These are phyloP conservation scores for Enteromius fasciolatus DNA, from an alignment of 2,797 vertebrate species.

Conservation along the genomic window DNA sequence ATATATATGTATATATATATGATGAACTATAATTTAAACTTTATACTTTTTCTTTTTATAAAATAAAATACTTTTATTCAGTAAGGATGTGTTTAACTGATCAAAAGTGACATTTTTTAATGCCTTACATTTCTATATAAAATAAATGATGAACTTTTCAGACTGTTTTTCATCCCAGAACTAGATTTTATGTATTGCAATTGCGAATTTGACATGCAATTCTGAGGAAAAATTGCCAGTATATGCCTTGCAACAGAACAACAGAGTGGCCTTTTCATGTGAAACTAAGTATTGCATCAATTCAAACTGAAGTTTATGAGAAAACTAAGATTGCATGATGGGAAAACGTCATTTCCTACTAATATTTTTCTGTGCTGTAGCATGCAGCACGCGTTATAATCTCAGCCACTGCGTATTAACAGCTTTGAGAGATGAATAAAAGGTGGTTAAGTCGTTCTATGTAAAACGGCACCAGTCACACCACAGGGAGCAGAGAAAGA, in stretches of 20 bases:
- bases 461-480: slow-evolving; percentile 20
- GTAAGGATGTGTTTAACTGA: no score
- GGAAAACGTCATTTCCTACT: neutral
- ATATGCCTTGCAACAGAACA: neutral
- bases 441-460: slow-evolving; percentile 28
- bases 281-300: neutral
- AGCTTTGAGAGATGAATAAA: slow-evolving; percentile 13
- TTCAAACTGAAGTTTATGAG: neutral
- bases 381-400: neutral
- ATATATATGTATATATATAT: no score
- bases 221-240: neutral
- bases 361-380: neutral
- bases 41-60: no score
- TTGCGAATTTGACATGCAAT: neutral
- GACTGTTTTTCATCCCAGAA: neutral
- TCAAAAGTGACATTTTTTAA: no score
- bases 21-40: no score
- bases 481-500: slow-evolving; percentile 26
- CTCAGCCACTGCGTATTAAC: slow-evolving; percentile 14
- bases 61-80: no score
- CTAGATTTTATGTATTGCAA: neutral
- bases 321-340: neutral
- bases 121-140: neutral
- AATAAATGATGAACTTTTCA: neutral
- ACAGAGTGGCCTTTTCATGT: neutral